phyloP scores from a whole-genome alignment of 2,888 invertebrate genomes.

The Tetragnatha montana region DNA sequence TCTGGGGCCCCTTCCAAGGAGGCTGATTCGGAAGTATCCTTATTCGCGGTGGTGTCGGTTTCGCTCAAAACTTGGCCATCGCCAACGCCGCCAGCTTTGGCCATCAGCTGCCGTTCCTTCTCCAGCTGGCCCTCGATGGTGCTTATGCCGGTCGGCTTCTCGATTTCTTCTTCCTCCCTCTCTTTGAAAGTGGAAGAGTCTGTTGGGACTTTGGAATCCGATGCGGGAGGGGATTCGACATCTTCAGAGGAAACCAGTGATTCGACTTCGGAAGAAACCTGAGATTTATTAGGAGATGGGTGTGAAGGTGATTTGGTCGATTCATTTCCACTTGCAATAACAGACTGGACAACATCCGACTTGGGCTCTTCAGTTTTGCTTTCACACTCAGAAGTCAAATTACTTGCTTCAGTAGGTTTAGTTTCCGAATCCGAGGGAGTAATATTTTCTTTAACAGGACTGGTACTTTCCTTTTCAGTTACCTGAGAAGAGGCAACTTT shows the following conservation, averaged over 20 bases:
- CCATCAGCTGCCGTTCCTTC: conserved; percentile 64
- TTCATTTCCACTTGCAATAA: background rate
- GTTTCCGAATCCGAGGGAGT: background rate
- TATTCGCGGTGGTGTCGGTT: conserved; percentile 13
- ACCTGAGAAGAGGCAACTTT: background rate
- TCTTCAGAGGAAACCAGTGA: background rate
- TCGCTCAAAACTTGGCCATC: conserved; percentile 32
- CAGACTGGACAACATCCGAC: background rate
- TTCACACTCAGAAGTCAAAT: background rate
- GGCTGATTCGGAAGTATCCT: conserved; percentile 38
- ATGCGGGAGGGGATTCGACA: background rate
- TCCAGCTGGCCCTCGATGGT: conserved; percentile 70
- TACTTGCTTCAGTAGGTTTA: background rate
- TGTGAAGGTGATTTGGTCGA: conserved; percentile 2
- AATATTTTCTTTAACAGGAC: conserved; percentile 43
- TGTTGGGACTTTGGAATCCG: background rate
- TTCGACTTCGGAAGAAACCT: conserved; percentile 15
- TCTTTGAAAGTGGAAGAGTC: conserved; percentile 24
- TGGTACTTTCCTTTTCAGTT: background rate
- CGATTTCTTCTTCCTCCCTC: conserved; percentile 64
- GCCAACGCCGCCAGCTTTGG: conserved; percentile 37
- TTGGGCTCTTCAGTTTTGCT: background rate
- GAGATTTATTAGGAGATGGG: background rate
- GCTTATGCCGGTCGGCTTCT: conserved; percentile 68
- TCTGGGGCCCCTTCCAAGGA: conserved; percentile 44